phyloP scores from a whole-genome alignment of 2,113 vertebrate genomes.

The Ciconia stormi region DNA sequence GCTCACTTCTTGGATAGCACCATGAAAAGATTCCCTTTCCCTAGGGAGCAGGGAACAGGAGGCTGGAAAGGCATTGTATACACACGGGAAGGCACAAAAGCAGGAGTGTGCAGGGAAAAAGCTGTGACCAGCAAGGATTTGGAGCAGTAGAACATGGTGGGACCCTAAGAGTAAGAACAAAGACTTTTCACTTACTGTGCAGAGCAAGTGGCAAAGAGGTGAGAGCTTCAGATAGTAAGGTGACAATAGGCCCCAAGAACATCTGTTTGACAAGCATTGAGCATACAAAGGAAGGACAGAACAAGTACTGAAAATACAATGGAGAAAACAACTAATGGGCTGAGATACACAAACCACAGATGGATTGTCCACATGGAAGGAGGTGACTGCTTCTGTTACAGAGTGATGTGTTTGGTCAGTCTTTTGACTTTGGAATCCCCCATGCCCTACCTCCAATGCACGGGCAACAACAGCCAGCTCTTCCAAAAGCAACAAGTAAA shows the following conservation, averaged over 20 bases:
- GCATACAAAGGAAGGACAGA: background rate
- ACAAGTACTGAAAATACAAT: background rate
- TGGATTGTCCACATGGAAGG: background rate
- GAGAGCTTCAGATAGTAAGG: background rate
- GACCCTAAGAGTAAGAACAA: background rate
- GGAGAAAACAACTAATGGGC: background rate
- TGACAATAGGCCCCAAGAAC: background rate
- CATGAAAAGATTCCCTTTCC: background rate
- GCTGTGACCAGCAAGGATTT: background rate
- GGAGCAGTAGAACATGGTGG: background rate
- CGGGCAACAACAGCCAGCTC: background rate
- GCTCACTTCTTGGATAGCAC: background rate
- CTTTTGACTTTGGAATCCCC: background rate
- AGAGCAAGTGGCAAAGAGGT: background rate
- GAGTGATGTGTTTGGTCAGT: background rate
- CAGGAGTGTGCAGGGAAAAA: background rate
- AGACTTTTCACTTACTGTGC: background rate
- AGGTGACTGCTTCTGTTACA: background rate
- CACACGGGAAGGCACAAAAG: background rate
- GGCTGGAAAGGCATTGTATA: background rate
- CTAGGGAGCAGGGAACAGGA: background rate
- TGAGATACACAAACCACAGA: background rate
- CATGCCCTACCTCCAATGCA: accelerated
- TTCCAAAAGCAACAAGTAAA: background rate
- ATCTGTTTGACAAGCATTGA: background rate